Percentiles rank a stretch among this genome's conserved stretches.
These are phyloP conservation scores for Rotaria sp. DNA, from an alignment of 2,888 invertebrate genomes.

Conservation along the genomic window DNA sequence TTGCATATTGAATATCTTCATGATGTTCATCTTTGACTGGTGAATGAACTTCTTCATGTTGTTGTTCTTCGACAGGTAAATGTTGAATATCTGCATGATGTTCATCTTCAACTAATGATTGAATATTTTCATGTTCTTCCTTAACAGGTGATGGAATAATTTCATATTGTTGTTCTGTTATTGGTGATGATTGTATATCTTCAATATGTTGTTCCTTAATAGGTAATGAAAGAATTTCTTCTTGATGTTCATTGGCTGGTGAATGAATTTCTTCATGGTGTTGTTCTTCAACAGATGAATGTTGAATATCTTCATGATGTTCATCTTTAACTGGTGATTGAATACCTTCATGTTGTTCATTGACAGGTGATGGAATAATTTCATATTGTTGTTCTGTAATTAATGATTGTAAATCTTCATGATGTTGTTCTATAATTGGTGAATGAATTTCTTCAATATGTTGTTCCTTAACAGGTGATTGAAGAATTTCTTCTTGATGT, in stretches of 20 bases:
- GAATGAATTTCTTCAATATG: not conserved
- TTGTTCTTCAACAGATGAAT: no score
- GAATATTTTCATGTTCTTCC: not conserved
- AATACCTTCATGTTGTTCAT: no score
- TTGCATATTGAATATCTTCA: not conserved
- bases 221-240: not conserved
- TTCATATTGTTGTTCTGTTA: not conserved
- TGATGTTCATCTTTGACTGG: not conserved
- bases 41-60: not conserved
- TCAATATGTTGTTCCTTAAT: not conserved
- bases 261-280: not conserved
- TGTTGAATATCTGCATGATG: not conserved
- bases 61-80: not conserved
- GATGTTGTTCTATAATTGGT: not conserved
- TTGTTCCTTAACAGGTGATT: not conserved
- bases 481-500: not conserved
- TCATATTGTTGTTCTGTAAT: no score
- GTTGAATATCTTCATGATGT: no score
- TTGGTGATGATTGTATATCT: not conserved
- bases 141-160: not conserved
- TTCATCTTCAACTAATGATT: not conserved
- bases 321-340: no score
- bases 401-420: no score
- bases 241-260: not conserved
- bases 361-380: no score